Evolutionary conservation across 2,888 invertebrate genomes (phyloP).

Genomic region (Endomychus coccineus): DNA sequence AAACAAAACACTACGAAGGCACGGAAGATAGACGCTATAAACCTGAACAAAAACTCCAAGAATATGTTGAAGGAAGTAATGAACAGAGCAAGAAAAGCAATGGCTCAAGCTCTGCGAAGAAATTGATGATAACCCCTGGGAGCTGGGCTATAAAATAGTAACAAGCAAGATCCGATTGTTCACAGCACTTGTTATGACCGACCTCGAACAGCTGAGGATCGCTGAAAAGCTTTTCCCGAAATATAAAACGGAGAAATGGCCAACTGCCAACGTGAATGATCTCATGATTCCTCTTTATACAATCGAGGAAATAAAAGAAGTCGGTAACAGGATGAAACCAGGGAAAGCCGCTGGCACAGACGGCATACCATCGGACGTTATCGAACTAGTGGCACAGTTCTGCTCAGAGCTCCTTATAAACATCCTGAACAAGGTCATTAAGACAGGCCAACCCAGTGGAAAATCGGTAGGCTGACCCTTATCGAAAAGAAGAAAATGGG

Average conservation of each 20-base stretch:
- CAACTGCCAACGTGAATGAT: no score
- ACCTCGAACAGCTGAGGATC: no score
- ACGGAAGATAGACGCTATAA: no score
- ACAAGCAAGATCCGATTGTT: no score
- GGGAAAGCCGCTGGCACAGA: neutral
- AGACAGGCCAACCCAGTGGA: neutral
- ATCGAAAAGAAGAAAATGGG: neutral
- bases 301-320: no score
- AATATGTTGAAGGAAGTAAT: no score
- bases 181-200: no score
- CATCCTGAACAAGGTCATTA: neutral
- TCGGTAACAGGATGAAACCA: neutral
- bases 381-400: neutral
- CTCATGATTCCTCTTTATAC: no score
- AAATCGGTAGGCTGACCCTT: neutral
- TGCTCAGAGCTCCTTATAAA: neutral
- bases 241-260: no score
- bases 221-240: no score
- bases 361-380: neutral
- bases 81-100: neutral
- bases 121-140: constrained; percentile 9
- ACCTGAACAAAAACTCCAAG: no score
- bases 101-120: neutral
- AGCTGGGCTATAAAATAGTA: constrained; percentile 5
- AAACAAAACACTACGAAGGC: no score